Percentiles rank a stretch among this genome's conserved stretches.
Conservation (phyloP, 2,113 vertebrate genomes). For the Shinisaurus crocodilurus region DNA sequence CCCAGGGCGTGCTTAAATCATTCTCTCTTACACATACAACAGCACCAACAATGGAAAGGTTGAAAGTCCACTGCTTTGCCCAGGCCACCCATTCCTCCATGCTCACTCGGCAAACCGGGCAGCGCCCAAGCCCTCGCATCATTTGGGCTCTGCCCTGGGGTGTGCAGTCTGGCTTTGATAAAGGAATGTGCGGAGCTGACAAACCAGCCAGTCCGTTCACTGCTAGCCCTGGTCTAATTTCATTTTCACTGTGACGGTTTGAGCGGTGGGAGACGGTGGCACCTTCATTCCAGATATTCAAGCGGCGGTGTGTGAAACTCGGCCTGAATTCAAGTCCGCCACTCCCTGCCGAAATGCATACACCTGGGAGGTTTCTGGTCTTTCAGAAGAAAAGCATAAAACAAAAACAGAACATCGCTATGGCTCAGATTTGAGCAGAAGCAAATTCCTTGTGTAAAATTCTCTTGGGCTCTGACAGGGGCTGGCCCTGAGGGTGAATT, state of each 20-base stretch:
- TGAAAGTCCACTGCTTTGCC: not conserved
- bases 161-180: not conserved
- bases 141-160: not conserved
- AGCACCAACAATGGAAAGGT: not conserved
- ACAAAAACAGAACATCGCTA: no score
- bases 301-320: not conserved
- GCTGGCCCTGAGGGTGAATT: no score
- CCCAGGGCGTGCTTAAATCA: not conserved
- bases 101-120: not conserved
- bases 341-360: not conserved
- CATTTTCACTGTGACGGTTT: not conserved
- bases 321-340: not conserved
- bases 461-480: not conserved
- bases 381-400: not conserved
- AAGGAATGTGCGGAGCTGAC: not conserved
- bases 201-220: not conserved
- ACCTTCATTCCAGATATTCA: not conserved
- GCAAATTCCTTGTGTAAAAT: not conserved
- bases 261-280: not conserved
- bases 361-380: not conserved
- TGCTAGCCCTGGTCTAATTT: not conserved
- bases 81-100: not conserved
- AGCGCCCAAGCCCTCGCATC: not conserved
- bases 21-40: not conserved
- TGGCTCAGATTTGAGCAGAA: not conserved